Conservation (phyloP, 1,140 invertebrate genomes). For the Tetranychus urticae region DNA sequence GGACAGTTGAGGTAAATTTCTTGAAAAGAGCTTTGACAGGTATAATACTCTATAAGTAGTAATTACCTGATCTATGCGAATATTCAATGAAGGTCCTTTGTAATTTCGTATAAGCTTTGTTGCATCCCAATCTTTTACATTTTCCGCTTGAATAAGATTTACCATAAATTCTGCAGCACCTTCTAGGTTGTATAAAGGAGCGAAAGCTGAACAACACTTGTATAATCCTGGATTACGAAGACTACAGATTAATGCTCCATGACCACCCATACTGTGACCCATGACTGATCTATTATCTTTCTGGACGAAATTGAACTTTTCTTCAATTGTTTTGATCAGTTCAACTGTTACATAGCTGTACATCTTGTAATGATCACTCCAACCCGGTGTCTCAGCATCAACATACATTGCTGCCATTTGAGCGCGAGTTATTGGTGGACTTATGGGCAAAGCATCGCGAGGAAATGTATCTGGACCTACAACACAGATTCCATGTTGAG, state of each 20-base stretch:
- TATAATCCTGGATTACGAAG: constrained; percentile 77
- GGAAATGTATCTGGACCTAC: constrained; percentile 91
- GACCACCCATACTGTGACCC: constrained; percentile 68
- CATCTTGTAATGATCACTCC: constrained; percentile 87
- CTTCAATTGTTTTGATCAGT: constrained; percentile 9
- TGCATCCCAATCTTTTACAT: constrained; percentile 72
- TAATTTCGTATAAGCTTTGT: constrained; percentile 56
- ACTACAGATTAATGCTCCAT: constrained; percentile 59
- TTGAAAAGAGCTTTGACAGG: too few species aligned
- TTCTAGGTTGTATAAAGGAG: constrained; percentile 74
- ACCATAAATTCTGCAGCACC: constrained; percentile 63
- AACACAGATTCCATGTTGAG: constrained; percentile 53
- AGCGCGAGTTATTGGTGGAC: constrained; percentile 52
- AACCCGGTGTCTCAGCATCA: constrained; percentile 67
- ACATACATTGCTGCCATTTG: constrained; percentile 89
- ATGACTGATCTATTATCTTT: constrained; percentile 6
- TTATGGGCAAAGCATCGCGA: constrained; percentile 54
- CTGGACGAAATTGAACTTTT: constrained; percentile 9
- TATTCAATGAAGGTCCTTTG: constrained; percentile 50
- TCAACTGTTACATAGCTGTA: constrained; percentile 87
- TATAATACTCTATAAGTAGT: too few species aligned
- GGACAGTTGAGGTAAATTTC: too few species aligned
- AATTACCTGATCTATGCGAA: constrained; percentile 55
- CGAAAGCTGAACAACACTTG: constrained; percentile 78
- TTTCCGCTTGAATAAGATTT: constrained; percentile 44